Evolutionary conservation across 1,140 invertebrate genomes (phyloP), one percentile per base, ranked within the genome.

Genomic region (Hormaphis cornu): DNA sequence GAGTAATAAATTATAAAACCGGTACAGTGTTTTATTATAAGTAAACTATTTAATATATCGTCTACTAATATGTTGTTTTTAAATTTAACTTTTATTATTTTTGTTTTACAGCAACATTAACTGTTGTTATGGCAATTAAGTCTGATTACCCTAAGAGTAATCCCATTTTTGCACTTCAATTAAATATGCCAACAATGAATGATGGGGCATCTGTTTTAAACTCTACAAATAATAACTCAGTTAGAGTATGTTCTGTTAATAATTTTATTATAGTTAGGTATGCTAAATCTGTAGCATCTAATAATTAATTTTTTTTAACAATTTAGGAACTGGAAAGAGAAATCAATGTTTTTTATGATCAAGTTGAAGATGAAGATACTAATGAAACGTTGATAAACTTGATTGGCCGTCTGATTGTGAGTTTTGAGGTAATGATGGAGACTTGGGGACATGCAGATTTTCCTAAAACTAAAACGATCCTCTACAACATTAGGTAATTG

Each of bases 341-440:
- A 48, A 50, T 66, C 3, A 66, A 66, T 48, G 12, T 66, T 66
- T 66, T 50, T 35, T 10, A 66, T 48, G 61, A 66, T 35, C 28
- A 46, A 66, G n/a, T 9, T 22, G 61, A 66, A 46, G 58, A 63
- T 30, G 16, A 28, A 33, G 28, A 66, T 35, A 46, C 50, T 16
- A 66, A 50, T 66, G 61, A 66, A 66, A 33, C 35, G 18, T 20
- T 66, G 6, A 66, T 66, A 14, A 50, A 66, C 3, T 5, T 66
- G 22, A 66, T 66, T 48, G 61, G 61, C 18, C 61, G 44, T 22
- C 61, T 66, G 33, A 30, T 66, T 5, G 61, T 66, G 3, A 50
- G 44, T 50, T 66, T 66, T 48, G 61, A 66, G 12, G 61, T 66
- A 8, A 66, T 66, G 61, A 66, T 66, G 61, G 61, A 66, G 28